Evolutionary conservation across 2,113 vertebrate species (phyloP), one percentile per base, ranked within the genome.

Genomic region (Heterotis niloticus): DNA sequence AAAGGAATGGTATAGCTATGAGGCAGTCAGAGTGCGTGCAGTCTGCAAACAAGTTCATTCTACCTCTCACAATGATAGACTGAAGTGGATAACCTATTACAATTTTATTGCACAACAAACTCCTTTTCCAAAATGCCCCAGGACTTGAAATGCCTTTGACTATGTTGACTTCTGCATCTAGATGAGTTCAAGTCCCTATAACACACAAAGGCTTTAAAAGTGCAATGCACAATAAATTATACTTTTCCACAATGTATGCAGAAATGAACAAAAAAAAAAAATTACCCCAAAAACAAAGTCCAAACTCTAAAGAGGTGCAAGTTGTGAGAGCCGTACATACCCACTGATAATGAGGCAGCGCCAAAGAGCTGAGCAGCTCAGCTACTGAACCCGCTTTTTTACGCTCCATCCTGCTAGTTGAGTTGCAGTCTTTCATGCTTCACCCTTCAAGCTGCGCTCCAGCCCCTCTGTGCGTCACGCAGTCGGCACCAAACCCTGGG

Each of bases 271-370:
- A 5, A 62, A 17, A 20, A 4, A 20, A 17, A 62, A 14, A 4
- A 44, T 44, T 44, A 44, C 34, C 2, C 34, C 34, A 44, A 4
- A 44, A 2, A 44, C 34, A 44, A 44, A 44, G 34, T n/a, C n/a
- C n/a, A n/a, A n/a, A 44, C 34, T 44, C 7, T n/a, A n/a, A n/a
- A 10, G 60, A 28, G 29, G 17, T 34, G 51, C 51, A 44, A 44
- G 34, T 7, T 5, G 11, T 20, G 71, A n/a, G 28, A 64, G 67
- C 24, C 11, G 13, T 71, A 84, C 92, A 62, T 92, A 94, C 92
- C 91, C 90, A 87, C 82, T 92, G 90, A 78, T 91, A 91, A 83
- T 91, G 91, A 74, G 92, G 92, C 79, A 89, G 79, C 80, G 91
- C 90, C 85, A 93, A 76, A 28, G 90, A 92, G 78, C 86, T 89